These are phyloP conservation scores for Tauraco hartlaubi DNA, from an alignment of 2,797 vertebrate species.

Conservation along the genomic window DNA sequence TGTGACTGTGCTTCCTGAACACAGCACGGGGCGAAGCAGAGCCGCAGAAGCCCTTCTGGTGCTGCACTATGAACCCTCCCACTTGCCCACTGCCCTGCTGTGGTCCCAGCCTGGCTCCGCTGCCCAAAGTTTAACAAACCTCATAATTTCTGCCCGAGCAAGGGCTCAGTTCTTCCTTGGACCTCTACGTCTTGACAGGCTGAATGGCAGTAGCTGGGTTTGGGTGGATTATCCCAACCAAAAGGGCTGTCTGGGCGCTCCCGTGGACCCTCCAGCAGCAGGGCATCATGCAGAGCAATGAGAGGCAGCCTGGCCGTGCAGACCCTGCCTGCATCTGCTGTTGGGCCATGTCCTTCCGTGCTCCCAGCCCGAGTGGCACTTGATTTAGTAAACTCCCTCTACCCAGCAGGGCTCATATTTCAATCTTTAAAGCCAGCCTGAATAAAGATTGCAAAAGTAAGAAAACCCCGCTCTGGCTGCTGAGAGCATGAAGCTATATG, in stretches of 20 bases:
- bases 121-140: background rate
- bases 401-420: conserved; percentile 1
- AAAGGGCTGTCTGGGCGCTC: background rate
- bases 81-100: background rate
- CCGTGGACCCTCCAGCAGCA: background rate
- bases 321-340: background rate
- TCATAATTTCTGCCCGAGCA: background rate
- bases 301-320: background rate
- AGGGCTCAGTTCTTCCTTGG: background rate
- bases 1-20: fast-evolving
- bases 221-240: background rate
- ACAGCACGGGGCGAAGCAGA: background rate
- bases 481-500: background rate
- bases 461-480: background rate
- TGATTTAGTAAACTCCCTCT: background rate
- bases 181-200: too few species aligned
- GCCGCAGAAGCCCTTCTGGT: background rate
- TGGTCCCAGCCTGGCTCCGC: background rate
- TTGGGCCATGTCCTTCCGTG: background rate
- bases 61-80: background rate
- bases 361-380: background rate
- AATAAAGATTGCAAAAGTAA: conserved; percentile 8
- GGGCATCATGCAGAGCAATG: background rate
- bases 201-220: background rate
- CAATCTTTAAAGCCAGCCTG: background rate